Evolutionary conservation across 2,888 invertebrate species (phyloP).

Genomic region (Lepeophtheirus nordmannii): DNA sequence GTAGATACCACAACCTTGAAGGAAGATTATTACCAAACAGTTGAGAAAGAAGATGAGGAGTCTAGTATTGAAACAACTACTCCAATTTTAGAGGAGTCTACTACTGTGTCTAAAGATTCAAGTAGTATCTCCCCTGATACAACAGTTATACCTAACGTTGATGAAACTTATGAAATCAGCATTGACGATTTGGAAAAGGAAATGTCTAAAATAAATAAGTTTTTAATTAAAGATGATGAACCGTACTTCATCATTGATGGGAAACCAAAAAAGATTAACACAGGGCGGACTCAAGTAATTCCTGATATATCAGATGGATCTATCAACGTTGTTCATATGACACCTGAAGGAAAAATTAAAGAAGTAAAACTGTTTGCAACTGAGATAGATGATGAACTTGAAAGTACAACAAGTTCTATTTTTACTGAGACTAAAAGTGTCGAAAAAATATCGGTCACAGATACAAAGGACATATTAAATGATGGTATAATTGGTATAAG

Average conservation of each 20-base stretch:
- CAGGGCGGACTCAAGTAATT: not conserved
- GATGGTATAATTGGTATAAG: too few species aligned
- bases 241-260: conserved; percentile 5
- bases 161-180: not conserved
- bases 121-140: not conserved
- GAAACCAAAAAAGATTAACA: not conserved
- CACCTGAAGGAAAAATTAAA: not conserved
- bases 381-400: not conserved
- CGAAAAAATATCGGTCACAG: too few species aligned
- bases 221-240: not conserved
- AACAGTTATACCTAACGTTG: not conserved
- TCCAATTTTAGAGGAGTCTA: not conserved
- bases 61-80: not conserved
- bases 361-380: not conserved
- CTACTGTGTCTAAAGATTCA: not conserved
- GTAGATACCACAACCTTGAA: not conserved
- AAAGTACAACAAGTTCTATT: not conserved
- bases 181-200: not conserved
- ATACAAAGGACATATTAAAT: too few species aligned
- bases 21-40: not conserved
- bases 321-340: not conserved
- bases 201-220: not conserved
- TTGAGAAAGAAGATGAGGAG: not conserved
- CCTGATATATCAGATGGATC: not conserved
- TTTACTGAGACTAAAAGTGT: not conserved